phyloP scores from a whole-genome alignment of 2,888 invertebrate species.

The Megalurothrips usitatus region DNA sequence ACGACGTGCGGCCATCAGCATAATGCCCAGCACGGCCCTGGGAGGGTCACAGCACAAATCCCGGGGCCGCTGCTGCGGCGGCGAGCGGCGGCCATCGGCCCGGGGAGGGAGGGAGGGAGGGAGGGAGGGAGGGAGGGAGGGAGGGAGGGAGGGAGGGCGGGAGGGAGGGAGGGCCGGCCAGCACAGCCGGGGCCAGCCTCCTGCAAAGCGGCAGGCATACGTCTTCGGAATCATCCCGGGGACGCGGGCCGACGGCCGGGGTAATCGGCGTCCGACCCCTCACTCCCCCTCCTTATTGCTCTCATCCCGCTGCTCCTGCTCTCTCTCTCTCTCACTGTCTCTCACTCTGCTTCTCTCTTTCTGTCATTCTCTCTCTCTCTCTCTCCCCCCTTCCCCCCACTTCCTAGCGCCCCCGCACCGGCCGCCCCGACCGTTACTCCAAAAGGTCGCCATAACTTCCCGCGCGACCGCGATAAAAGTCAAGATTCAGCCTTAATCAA shows the following conservation, averaged over 20 bases:
- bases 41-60: too few relatives aligned
- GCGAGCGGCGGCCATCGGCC: too few relatives aligned
- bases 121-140: too few relatives aligned
- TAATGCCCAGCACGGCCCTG: not conserved
- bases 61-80: too few relatives aligned
- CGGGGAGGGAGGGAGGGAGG: too few relatives aligned
- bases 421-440: not conserved
- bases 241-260: not conserved
- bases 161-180: too few relatives aligned
- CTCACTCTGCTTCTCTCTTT: not conserved
- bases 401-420: not conserved
- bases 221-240: not conserved
- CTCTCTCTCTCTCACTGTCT: constrained; percentile 26
- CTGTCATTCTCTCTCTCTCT: constrained; percentile 21
- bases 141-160: too few relatives aligned
- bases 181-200: too few relatives aligned
- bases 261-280: not conserved
- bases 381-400: constrained; percentile 1
- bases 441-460: too few relatives aligned
- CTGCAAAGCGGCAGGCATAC: not conserved
- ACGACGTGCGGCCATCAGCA: not conserved
- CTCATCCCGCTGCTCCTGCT: not conserved
- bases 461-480: too few relatives aligned
- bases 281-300: not conserved
- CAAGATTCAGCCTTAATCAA: too few relatives aligned